Base-by-base conservation (phyloP, 2,113 vertebrate species). In the Chamaetylas fuelleborni region DNA sequence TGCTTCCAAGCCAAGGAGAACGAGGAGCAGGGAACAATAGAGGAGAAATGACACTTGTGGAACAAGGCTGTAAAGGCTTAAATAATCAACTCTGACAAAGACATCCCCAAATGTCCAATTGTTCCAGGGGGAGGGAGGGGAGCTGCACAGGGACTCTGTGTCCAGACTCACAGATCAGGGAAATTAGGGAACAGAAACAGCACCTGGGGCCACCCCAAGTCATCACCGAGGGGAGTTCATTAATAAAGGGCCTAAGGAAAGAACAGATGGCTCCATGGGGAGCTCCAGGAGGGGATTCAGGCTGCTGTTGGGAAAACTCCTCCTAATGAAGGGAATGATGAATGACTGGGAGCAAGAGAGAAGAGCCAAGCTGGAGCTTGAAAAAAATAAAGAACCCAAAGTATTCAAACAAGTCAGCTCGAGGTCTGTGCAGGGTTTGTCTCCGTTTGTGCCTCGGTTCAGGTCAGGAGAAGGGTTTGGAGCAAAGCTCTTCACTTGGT, bases 11-110 rank as follows among this genome's bases (percentile, higher is more conserved):
- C 19, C 70, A 12, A 78, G 81, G 58, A 83, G 76, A 93, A 70
- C 6, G n/a, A 88, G 92, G 42, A 64, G 26, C 74, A 48, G 91
- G 92, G 71, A 88, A 96, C 91, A 96, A 94, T 70, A 81, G 85
- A 74, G 60, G 23, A 86, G 82, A 66, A 94, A 51, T 67, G 77
- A 74, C 88, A 83, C 76, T 93, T 56, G 91, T 90, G 92, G 95
- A 71, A 65, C 51, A 20, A 93, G 71, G 69, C 57, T 79, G 87
- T 40, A 54, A 72, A 26, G 61, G 87, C 88, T 73, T 26, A 19
- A 67, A 58, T 58, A 83, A 94, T 92, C 92, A 76, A 2, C 92
- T 51, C 62, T 81, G 95, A 81, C 87, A 93, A 81, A 96, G 62
- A 24, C 79, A 90, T 83, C 91, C 86, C 85, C 5, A 95, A 92